These are phyloP conservation scores for Trichechus manatus DNA, from an alignment of 2,113 vertebrate species.

Conservation along the genomic window DNA sequence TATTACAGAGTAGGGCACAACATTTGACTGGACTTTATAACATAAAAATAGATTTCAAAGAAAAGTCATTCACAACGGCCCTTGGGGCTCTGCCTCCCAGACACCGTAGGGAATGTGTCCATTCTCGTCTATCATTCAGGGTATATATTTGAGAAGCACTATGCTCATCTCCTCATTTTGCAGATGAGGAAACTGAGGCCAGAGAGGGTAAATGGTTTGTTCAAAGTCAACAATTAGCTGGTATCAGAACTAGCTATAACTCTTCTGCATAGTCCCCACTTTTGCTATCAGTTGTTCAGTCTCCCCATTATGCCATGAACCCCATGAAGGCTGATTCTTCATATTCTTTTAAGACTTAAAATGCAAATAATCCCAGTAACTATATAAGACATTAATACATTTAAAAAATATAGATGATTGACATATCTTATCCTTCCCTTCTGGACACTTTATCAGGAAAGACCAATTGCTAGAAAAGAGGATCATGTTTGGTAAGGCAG, in stretches of 20 bases:
- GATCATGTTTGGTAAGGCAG: background rate
- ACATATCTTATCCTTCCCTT: background rate
- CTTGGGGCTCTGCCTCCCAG: background rate
- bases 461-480: background rate
- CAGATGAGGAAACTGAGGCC: conserved; percentile 7
- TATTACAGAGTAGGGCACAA: background rate
- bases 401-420: background rate
- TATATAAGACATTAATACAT: background rate
- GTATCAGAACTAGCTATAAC: background rate
- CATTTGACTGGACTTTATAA: background rate
- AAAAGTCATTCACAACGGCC: background rate
- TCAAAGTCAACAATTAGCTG: background rate
- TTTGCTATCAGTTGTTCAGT: background rate
- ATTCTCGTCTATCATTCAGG: background rate
- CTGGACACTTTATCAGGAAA: background rate
- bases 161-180: background rate
- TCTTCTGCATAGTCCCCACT: background rate
- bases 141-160: background rate
- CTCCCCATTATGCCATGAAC: background rate
- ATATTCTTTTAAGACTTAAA: background rate
- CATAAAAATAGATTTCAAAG: background rate
- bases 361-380: background rate
- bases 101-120: background rate
- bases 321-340: background rate
- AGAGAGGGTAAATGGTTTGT: background rate